Conservation (phyloP, 2,113 vertebrate species). For the Anguilla rostrata region DNA sequence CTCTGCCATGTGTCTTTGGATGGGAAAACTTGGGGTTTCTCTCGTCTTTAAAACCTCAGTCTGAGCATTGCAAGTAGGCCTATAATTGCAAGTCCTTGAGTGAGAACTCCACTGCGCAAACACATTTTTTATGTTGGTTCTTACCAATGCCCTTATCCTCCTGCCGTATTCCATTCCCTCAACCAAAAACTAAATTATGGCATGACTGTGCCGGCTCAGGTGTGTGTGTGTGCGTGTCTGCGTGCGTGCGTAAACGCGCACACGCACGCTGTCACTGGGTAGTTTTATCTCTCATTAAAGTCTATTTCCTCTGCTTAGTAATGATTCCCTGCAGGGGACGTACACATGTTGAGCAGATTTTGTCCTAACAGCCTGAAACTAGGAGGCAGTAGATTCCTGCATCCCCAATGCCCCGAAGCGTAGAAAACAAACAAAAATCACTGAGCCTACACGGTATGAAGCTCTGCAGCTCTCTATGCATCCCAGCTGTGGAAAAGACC, state of each 20-base stretch:
- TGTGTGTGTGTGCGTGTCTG: not conserved
- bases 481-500: not conserved
- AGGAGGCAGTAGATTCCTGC: not conserved
- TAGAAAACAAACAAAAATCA: not conserved
- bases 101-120: not conserved
- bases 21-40: not conserved
- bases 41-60: not conserved
- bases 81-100: not conserved
- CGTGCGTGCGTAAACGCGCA: not conserved
- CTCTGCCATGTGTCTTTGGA: constrained; percentile 18
- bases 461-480: not conserved
- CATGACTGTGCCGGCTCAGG: not conserved
- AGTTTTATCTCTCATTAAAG: constrained; percentile 24
- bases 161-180: not conserved
- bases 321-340: not conserved
- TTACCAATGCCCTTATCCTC: not conserved
- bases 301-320: constrained; percentile 17
- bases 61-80: not conserved
- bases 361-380: not conserved
- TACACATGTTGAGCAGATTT: not conserved
- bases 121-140: not conserved
- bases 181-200: not conserved
- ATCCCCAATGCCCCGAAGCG: not conserved
- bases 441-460: not conserved
- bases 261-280: constrained; percentile 1